Percentiles rank a stretch among this genome's conserved stretches.
Evolutionary conservation across 2,888 invertebrate species (phyloP).

Genomic region (Dicyrtomina minuta): DNA sequence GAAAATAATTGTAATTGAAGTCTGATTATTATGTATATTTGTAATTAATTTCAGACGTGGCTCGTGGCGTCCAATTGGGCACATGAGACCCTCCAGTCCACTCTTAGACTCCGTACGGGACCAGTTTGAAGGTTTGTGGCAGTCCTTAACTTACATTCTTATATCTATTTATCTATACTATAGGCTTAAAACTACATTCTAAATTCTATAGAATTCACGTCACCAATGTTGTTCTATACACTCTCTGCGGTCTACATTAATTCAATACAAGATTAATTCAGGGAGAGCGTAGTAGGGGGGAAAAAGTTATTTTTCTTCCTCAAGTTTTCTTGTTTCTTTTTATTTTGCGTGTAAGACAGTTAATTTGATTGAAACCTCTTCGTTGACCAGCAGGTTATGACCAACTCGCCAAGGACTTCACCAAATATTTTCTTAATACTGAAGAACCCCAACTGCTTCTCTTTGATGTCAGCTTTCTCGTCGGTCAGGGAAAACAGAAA

Average conservation of each 20-base stretch:
- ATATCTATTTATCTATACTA: no score
- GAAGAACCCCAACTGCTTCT: slow-evolving; percentile 74
- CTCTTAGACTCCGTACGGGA: slow-evolving; percentile 88
- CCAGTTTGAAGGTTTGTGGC: slow-evolving; percentile 70
- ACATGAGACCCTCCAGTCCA: slow-evolving; percentile 78
- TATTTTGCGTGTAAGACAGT: slow-evolving; percentile 1
- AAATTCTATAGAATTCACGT: no score
- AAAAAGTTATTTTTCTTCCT: neutral
- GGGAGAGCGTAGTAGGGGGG: no score
- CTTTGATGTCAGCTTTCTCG: slow-evolving; percentile 87
- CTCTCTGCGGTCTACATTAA: no score
- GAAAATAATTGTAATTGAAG: neutral
- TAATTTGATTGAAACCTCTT: slow-evolving; percentile 48
- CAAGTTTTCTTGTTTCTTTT: no score
- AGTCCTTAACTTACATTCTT: slow-evolving; percentile 26
- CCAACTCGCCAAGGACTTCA: slow-evolving; percentile 89
- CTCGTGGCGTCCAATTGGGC: slow-evolving; percentile 88
- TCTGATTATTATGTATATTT: slow-evolving; percentile 22
- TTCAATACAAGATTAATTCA: no score
- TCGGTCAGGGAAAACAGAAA: slow-evolving; percentile 89
- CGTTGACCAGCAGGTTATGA: slow-evolving; percentile 69
- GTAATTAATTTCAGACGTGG: slow-evolving; percentile 61
- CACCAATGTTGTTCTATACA: no score
- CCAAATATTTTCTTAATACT: slow-evolving; percentile 80
- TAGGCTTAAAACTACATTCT: no score